Evolutionary conservation across 2,113 vertebrate genomes (phyloP).

Genomic region (Labeo catla): DNA sequence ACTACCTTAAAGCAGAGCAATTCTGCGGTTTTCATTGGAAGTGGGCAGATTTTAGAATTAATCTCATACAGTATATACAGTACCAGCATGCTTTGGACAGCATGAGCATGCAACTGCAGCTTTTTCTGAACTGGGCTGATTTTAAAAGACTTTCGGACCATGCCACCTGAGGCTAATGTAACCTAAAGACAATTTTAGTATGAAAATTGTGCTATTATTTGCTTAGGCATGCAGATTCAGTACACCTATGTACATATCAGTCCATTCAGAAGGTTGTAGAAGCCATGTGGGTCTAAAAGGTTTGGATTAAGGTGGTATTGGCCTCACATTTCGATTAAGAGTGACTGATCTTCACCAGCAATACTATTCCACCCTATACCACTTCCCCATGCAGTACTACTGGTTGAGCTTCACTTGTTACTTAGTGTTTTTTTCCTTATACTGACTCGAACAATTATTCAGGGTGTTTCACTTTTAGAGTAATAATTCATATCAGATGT

Average conservation of each 20-base stretch:
- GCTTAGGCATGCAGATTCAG: slow-evolving; percentile 19
- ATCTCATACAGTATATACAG: slow-evolving; percentile 13
- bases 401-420: slow-evolving; percentile 23
- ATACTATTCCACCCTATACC: slow-evolving; percentile 43
- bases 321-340: slow-evolving; percentile 1
- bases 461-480: slow-evolving; percentile 33
- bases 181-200: neutral
- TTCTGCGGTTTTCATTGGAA: neutral
- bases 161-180: neutral
- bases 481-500: slow-evolving; percentile 50
- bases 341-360: slow-evolving; percentile 57
- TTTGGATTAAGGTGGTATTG: neutral
- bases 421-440: neutral
- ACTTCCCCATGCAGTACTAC: slow-evolving; percentile 35
- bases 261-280: slow-evolving; percentile 32
- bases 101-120: slow-evolving; percentile 28
- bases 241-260: slow-evolving; percentile 16
- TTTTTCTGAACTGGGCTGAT: slow-evolving; percentile 38
- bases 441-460: slow-evolving; percentile 10
- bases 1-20: slow-evolving; percentile 16
- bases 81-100: slow-evolving; percentile 33
- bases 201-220: slow-evolving; percentile 3
- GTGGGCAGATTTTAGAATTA: neutral
- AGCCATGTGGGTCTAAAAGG: neutral
- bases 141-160: slow-evolving; percentile 6